Percentiles rank a stretch among this genome's conserved stretches.
Evolutionary conservation across 2,888 invertebrate genomes (phyloP).

Genomic region (Ormia ochracea): DNA sequence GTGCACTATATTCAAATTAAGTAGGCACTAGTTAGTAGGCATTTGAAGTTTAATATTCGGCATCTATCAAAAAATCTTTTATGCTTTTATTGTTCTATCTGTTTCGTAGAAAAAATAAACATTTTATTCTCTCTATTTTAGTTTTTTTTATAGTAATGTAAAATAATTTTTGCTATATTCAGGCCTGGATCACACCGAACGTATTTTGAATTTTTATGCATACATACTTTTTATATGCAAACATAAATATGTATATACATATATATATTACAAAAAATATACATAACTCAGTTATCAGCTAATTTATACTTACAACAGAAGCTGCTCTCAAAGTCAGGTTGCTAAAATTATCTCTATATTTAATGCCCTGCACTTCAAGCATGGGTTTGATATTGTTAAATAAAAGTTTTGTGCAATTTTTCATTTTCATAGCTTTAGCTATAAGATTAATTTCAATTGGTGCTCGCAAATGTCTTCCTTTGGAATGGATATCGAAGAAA

Average conservation of each 20-base stretch:
- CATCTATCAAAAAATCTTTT: too few relatives aligned
- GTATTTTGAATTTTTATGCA: background rate
- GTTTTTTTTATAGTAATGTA: too few relatives aligned
- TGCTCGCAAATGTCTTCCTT: conserved; percentile 70
- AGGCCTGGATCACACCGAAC: too few relatives aligned
- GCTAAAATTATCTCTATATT: conserved; percentile 68
- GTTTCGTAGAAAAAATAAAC: too few relatives aligned
- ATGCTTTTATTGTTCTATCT: too few relatives aligned
- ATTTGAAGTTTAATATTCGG: too few relatives aligned
- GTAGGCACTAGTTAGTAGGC: too few relatives aligned
- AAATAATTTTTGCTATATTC: too few relatives aligned
- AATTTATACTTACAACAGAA: conserved; percentile 72
- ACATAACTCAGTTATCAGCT: too few relatives aligned
- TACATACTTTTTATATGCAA: background rate
- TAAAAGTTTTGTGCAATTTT: background rate
- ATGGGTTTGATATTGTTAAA: conserved; percentile 62
- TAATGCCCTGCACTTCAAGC: conserved; percentile 68
- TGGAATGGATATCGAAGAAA: conserved; percentile 72
- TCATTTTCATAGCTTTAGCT: conserved; percentile 51
- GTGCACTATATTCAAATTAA: too few relatives aligned
- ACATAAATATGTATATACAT: background rate
- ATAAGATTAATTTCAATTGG: conserved; percentile 66
- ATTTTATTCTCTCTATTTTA: too few relatives aligned
- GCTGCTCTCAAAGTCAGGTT: conserved; percentile 70
- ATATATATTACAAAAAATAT: too few relatives aligned